Base-by-base conservation (phyloP, 1,140 invertebrate genomes). In the Cydia strobilella region DNA sequence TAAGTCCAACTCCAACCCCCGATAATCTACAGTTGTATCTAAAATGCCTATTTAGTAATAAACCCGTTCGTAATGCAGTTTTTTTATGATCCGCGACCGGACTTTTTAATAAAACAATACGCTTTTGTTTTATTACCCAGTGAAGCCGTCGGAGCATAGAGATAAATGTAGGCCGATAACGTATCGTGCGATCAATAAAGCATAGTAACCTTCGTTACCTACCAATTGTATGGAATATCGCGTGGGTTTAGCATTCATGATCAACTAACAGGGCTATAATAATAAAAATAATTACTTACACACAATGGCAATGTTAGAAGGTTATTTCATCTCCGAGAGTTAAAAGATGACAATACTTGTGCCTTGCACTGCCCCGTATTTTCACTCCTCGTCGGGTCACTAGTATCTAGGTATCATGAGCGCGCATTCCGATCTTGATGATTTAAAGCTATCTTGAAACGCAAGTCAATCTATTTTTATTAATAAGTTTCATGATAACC, bases 111-210 rank as follows among this genome's bases (percentile, higher is more conserved):
- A 69, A 76, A 72, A 74, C 77, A 74, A 79, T 76, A 79, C 73
- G 54, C 75, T 76, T 74, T 76, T 74, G 75, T 75, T 74, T 79
- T 39, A 75, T 63, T 63, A 48, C 23, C 84, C 79, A 77, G 75
- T 78, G 83, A 80, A 77, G 73, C 73, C 74, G 71, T 35, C 23
- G 66, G 81, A 76, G 65, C 65, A 35, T 75, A 72, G 71, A 83
- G 88, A 88, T 88, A 89, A 84, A 86, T 81, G 80, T 77, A 76
- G 27, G 79, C 27, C 80, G 87, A 89, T 90, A 90, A 82, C 78
- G 79, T 90, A 90, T 89, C 86, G 82, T 73, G 72, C 80, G 88
- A 91, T 90, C 87, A 86, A 90, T 91, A 90, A 82, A 84, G 82
- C 75, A 69, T 78, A 80, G 84, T 80, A 80, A 80, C 79, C 84